Base-by-base conservation (phyloP, 2,888 invertebrate genomes). In the Zygogramma bicolorata region DNA sequence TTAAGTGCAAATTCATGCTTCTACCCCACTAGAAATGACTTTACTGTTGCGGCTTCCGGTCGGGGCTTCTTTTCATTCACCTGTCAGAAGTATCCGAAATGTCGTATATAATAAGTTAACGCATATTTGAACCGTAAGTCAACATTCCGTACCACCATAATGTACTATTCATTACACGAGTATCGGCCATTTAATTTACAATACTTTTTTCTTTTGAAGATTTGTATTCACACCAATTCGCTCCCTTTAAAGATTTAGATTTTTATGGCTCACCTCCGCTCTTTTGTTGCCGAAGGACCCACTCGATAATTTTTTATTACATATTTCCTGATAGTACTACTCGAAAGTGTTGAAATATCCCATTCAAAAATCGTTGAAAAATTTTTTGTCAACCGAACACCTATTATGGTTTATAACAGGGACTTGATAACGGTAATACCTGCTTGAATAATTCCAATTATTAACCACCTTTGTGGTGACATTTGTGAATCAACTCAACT, bases 1-100 rank as follows among this genome's bases (percentile, higher is more conserved):
- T 85, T 86, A 85, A 86, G 86, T 86, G 86, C 86, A 86, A 85
- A 86, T 84, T 85, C 86, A 84, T 86, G 86, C 85, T 85, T 80
- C 73, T 74, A 75, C 79, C 81, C 73, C 76, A 77, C 76, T 70
- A 80, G 79, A 81, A 80, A 82, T 80, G 79, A 81, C 80, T 80
- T 82, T 79, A 79, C 77, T 75, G 75, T 73, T 77, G 72, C 57
- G 77, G 82, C 81, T 83, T 84, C 84, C 84, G 84, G 84, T 81
- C 81, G 78, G 73, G 70, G 57, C 29, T 59, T 40, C 38, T 68
- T 67, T 68, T 75, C 70, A 68, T 70, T 75, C 68, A 68, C 46
- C 75, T 75, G 75, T 75, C 75, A 75, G 53, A 60, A 71, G 31
- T 61, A 62, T 61, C 25, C 22, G 25, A 63, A 61, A 71, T 60